Base-by-base conservation (phyloP, 1,140 invertebrate species). In the Aricia agestis region DNA sequence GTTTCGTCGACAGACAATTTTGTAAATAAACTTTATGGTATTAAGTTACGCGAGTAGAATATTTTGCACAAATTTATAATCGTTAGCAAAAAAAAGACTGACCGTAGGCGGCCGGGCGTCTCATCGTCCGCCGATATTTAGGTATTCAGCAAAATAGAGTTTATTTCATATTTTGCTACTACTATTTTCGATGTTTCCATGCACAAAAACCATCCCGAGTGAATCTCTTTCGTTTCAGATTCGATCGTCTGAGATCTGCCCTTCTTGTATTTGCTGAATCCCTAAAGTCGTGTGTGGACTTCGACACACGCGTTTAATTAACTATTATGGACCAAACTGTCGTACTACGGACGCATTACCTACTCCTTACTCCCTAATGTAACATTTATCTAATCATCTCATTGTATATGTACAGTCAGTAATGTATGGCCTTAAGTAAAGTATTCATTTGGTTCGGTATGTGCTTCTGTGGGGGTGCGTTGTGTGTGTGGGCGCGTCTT, bases 11-110 rank as follows among this genome's bases (percentile, higher is more conserved):
- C 70, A 77, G 70, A 77, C 79, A 63, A 63, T 89, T 88, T 87
- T 89, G 86, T 90, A 90, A 88, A 91, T 89, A 89, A 83, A 85
- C 78, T 77, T 84, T 77, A 83, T 76, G 73, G 75, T 83, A 78
- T 86, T 90, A 86, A 86, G 85, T 87, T 89, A 82, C 83, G 86
- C 86, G 86, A 81, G 83, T 87, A 86, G 84, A 82, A 90, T 90
- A 87, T 86, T 90, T 91, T 91, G 89, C 89, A 91, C 89, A 91
- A 91, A 91, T 86, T 89, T 80, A 81, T 89, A 84, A 87, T 83
- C 73, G 76, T 88, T 88, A 87, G 83, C 87, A 76, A 82, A 87
- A 63, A 63, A 85, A 90, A 90, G 87, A 90, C 87, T 90, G 89
- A 91, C 87, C 86, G 87, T 88, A 87, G 84, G 84, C 83, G 85